Base-by-base conservation (phyloP, 2,888 invertebrate genomes). In the Mellilla xanthometata region DNA sequence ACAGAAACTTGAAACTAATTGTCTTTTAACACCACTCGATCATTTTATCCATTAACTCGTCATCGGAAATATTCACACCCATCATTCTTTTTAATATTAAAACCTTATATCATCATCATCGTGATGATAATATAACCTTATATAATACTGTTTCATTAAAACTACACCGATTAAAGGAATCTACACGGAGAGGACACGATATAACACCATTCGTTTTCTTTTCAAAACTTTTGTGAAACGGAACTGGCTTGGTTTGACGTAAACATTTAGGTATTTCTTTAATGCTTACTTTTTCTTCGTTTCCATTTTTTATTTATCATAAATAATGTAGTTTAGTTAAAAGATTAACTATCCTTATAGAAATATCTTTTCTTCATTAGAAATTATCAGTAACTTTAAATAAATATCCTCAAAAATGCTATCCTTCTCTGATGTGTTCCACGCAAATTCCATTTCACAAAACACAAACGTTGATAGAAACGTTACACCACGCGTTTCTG, bases 1-100 rank as follows among this genome's bases (percentile, higher is more conserved):
- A 63, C 23, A 68, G 69, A 69, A 72, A 64, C 64, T 72, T 69
- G 70, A 68, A 70, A 73, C 67, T 67, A 69, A 55, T 65, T 79
- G 73, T 74, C 74, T 79, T 79, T 76, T 74, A 64, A 64, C 58
- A 62, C 56, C 46, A 60, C 51, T 56, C 60, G 53, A 57, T 12
- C 54, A 53, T 45, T 29, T 52, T 49, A 53, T 50, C 46, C 47
- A 47, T 39, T 34, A 40, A 15, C 51, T 52, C 52, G 45, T 51
- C 53, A 45, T 51, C 36, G 33, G 31, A 42, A 24, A 33, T 31
- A 41, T 13, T 22, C 31, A 24, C 27, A 38, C 32, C 38, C 38
- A 40, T 51, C 50, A 31, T 47, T 36, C 33, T 54, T 40, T 34
- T 30, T 46, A 47, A 56, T 40, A 54, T 54, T 59, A 49, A 53